Evolutionary conservation across 2,113 vertebrate genomes (phyloP), one percentile per base, ranked within the genome.

Genomic region (Cricetomys ansorgei): DNA sequence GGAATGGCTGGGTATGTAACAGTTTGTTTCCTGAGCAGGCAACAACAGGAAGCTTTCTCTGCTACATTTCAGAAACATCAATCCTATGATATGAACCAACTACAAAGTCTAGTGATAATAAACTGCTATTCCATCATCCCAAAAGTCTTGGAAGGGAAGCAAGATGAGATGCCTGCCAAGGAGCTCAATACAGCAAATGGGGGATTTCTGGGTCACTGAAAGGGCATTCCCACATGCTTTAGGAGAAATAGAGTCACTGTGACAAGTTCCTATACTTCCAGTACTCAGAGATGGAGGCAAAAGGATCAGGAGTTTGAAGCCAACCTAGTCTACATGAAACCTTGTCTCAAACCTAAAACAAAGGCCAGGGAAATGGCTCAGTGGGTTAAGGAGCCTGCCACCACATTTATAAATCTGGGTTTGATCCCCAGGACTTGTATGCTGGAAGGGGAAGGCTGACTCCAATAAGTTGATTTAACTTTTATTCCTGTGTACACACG

Each of bases 41-140:
- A 75, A 73, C 37, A 53, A 45, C 11, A 91, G 89, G 67, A 89
- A 96, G 88, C 27, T 75, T 92, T 96, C 89, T 89, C 69, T 64
- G 77, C 53, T 83, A 48, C 43, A 62, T 85, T 94, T 84, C 88
- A 43, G 89, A 94, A 94, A 76, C 13, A 19, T 86, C 76, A 91
- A 1, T 88, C 76, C n/a, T 85, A 4, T 37, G 80, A 57, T 40
- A 80, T 79, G 57, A 96, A 69, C 40, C 48, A 70, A 31, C 40
- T 50, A 5, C 27, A 72, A 12, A 77, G 83, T 45, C 84, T 73
- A 94, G 88, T 21, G 85, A 88, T 64, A 84, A 87, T 64, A 73
- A 91, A 59, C 43, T 45, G 45, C n/a, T 43, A 29, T 84, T 83
- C 83, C 80, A 59, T 93, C 77, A 64, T 65, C 64, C 89, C 31